These are phyloP conservation scores for Chrysolophus pictus DNA, from an alignment of 2,797 vertebrate species.

Conservation along the genomic window DNA sequence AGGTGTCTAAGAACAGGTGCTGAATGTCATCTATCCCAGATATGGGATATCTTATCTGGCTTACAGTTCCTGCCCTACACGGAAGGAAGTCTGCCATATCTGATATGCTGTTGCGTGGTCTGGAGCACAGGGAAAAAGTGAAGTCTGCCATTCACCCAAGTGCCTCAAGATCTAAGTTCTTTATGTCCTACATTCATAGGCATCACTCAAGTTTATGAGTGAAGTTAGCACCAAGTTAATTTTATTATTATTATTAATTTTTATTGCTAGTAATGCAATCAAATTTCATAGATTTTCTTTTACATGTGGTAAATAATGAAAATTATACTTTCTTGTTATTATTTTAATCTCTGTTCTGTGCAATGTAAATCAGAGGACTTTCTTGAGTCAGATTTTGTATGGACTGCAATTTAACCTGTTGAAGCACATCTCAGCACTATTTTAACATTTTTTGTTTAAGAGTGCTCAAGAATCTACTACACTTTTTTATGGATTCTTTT, in stretches of 20 bases:
- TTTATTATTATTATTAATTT: neutral
- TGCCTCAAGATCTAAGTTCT: neutral
- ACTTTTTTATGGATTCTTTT: neutral
- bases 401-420: neutral
- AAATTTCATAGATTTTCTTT: neutral
- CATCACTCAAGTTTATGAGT: neutral
- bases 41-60: neutral
- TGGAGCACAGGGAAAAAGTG: neutral
- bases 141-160: neutral
- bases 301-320: neutral
- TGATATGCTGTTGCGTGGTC: too few relatives aligned
- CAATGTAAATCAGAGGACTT: neutral
- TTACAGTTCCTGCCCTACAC: neutral
- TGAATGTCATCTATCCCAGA: neutral
- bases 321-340: neutral
- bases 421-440: neutral
- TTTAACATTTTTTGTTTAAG: neutral
- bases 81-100: neutral
- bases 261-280: neutral
- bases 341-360: neutral
- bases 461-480: neutral
- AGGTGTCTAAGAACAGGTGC: neutral
- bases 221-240: neutral
- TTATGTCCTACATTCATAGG: neutral
- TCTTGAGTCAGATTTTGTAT: neutral